phyloP scores from a whole-genome alignment of 2,797 vertebrate species.

The Tympanoctomys barrerae region DNA sequence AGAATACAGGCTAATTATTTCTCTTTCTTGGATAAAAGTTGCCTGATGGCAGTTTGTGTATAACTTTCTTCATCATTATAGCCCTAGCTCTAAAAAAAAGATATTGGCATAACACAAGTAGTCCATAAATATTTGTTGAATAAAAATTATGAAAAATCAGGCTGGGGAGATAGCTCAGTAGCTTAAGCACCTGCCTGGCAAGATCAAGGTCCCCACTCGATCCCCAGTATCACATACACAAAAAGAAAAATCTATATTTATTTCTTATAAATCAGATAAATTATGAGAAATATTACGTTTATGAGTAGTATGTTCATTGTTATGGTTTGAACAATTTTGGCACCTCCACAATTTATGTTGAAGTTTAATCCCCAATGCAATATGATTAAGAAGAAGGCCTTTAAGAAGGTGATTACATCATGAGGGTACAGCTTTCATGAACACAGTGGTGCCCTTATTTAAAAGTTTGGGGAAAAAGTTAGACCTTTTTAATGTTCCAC shows the following conservation, averaged over 20 bases:
- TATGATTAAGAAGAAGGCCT: not conserved
- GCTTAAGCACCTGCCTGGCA: too few species aligned
- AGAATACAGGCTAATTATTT: not conserved
- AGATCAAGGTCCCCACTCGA: too few species aligned
- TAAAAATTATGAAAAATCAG: not conserved
- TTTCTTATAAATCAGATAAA: not conserved
- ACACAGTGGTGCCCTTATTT: not conserved
- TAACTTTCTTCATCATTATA: not conserved
- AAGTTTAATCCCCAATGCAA: not conserved
- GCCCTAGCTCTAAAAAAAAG: not conserved
- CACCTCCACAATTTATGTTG: not conserved
- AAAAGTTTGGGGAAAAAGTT: not conserved
- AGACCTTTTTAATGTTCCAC: not conserved
- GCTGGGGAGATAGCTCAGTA: too few species aligned
- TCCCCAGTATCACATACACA: too few species aligned
- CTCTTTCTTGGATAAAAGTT: not conserved
- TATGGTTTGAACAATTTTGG: not conserved
- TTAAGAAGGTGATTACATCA: not conserved
- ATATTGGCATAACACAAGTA: not conserved
- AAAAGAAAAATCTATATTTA: not conserved
- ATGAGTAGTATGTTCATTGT: not conserved
- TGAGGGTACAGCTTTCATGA: not conserved
- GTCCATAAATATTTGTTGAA: conserved; percentile 11
- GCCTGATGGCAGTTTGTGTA: not conserved
- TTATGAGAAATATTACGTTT: not conserved